A percentile compares a stretch with the other conserved stretches of the same genome.
These are phyloP conservation scores for Channa maculata DNA, from an alignment of 2,113 vertebrate species.

Conservation along the genomic window DNA sequence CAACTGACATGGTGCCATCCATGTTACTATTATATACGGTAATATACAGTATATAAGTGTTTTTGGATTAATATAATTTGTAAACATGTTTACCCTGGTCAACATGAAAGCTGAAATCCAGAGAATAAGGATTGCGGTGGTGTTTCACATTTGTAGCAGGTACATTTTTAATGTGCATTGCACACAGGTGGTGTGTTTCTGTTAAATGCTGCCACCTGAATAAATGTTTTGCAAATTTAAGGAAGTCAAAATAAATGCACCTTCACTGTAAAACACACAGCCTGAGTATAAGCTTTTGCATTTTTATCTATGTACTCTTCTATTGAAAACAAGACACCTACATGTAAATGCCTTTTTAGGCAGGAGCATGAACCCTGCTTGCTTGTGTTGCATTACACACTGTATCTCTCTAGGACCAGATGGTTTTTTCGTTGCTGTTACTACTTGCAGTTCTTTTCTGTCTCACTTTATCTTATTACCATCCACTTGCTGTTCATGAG, in stretches of 20 bases:
- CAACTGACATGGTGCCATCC: neutral
- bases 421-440: conserved; percentile 41
- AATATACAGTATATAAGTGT: no score
- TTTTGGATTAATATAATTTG: neutral
- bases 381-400: conserved; percentile 34
- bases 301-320: conserved; percentile 29
- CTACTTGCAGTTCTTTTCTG: conserved; percentile 20
- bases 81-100: neutral
- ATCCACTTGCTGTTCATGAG: conserved; percentile 22
- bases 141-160: conserved; percentile 1
- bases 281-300: conserved; percentile 3
- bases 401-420: conserved; percentile 41
- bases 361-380: conserved; percentile 31
- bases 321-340: conserved; percentile 17
- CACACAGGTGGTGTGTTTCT: no score
- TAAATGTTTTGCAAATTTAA: no score
- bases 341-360: conserved; percentile 38
- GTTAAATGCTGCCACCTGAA: no score
- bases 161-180: neutral
- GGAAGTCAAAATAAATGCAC: no score
- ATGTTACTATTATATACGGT: neutral
- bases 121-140: neutral
- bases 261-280: neutral
- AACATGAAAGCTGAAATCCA: conserved; percentile 2
- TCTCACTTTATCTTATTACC: conserved; percentile 31